Evolutionary conservation across 2,888 invertebrate species (phyloP), one percentile per base, ranked within the genome.

Genomic region (Ophion ventricosus): DNA sequence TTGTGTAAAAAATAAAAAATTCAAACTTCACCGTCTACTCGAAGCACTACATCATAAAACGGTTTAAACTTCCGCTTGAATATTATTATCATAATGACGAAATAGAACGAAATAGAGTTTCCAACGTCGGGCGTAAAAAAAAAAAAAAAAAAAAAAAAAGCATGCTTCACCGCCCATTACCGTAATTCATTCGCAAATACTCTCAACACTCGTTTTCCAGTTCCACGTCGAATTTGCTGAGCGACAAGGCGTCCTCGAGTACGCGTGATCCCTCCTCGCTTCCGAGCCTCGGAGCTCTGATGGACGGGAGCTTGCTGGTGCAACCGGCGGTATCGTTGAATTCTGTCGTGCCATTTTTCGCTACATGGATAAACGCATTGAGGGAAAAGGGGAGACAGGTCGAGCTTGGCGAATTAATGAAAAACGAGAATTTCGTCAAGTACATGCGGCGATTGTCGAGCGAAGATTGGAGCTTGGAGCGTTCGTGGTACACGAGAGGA

Each of bases 161-260:
- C 35, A n/a, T n/a, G 35, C 5, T 35, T 35, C 7, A 7, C 35
- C 1, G 4, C 35, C 35, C 8, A 35, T 35, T 35, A 35, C 35
- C 35, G 4, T 7, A 5, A 35, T 35, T 35, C 1, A 63, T n/a
- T 63, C 35, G 1, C 29, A 35, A 26, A 26, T 57, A 25, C 67
- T 83, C 73, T 67, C 80, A 59, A 80, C 40, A 86, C n/a, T 91
- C 93, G 17, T 25, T 29, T 72, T 72, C 80, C 86, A 94, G 94
- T 75, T 91, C 89, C 17, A 92, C 93, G 8, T 95, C 95, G 26
- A 94, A 95, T 92, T 91, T 95, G 78, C 88, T 95, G 84, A 94
- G 94, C 70, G 91, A 92, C 66, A 92, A 91, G 72, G 91, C 91
- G 57, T 86, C 91, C 5, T 92, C 93, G 43, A 90, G 90, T 76